Evolutionary conservation across 2,797 vertebrate species (phyloP).

Genomic region (Setipinna tenuifilis): DNA sequence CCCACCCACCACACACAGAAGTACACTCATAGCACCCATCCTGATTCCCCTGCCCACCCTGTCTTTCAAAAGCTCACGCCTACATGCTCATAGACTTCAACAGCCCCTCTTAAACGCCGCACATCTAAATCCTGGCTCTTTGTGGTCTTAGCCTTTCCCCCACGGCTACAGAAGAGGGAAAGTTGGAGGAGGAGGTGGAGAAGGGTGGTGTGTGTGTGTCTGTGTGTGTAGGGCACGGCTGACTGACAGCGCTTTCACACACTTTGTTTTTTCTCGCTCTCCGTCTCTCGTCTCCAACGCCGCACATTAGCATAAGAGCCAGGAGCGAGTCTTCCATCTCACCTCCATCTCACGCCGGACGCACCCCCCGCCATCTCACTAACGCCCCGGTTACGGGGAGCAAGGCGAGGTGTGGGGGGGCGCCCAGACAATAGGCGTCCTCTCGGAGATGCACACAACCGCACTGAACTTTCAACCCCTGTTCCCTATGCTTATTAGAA

Average conservation of each 20-base stretch:
- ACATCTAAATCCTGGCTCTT: background rate
- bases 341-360: background rate
- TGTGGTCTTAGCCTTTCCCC: constrained; percentile 2
- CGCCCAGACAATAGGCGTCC: background rate
- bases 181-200: background rate
- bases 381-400: too few species aligned
- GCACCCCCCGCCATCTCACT: background rate
- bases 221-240: too few species aligned
- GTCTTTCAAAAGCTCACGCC: constrained; percentile 16
- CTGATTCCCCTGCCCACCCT: background rate
- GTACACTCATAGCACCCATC: background rate
- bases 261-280: background rate
- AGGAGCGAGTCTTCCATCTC: background rate
- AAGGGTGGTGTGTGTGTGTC: background rate
- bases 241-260: background rate
- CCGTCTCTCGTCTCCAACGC: background rate
- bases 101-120: constrained; percentile 4
- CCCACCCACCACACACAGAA: background rate
- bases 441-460: background rate
- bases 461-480: constrained; percentile 12
- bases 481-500: background rate
- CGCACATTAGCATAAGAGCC: constrained; percentile 1
- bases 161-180: constrained; percentile 5
- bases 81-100: constrained; percentile 12
- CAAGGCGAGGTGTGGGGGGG: background rate